These are phyloP conservation scores for Synergus itoensis DNA, from an alignment of 2,888 invertebrate genomes.

Conservation along the genomic window DNA sequence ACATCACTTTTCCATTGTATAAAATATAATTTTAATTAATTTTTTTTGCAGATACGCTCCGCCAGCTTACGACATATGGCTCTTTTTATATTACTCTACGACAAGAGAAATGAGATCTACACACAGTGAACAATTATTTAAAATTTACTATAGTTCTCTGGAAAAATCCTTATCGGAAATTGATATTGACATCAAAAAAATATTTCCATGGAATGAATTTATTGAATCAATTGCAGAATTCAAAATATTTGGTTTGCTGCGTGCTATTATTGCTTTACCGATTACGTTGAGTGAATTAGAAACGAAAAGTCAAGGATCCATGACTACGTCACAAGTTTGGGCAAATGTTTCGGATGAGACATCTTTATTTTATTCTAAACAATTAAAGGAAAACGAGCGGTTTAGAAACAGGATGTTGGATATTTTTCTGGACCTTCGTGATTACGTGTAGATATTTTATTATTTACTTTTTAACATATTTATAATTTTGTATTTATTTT, in stretches of 20 bases:
- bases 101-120: slow-evolving; percentile 62
- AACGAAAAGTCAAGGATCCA: slow-evolving; percentile 62
- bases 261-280: slow-evolving; percentile 65
- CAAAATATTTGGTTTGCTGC: slow-evolving; percentile 60
- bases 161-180: slow-evolving; percentile 54
- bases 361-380: slow-evolving; percentile 62
- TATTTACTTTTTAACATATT: not conserved
- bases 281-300: slow-evolving; percentile 65
- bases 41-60: slow-evolving; percentile 63
- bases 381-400: slow-evolving; percentile 56
- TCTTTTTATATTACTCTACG: slow-evolving; percentile 73
- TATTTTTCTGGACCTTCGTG: slow-evolving; percentile 63
- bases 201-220: slow-evolving; percentile 63
- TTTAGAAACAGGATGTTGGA: slow-evolving; percentile 66
- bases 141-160: slow-evolving; percentile 65
- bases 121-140: slow-evolving; percentile 63
- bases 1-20: not conserved
- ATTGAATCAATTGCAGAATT: slow-evolving; percentile 63
- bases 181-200: not conserved
- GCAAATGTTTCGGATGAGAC: slow-evolving; percentile 65
- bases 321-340: slow-evolving; percentile 59
- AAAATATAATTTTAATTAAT: not conserved
- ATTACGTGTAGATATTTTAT: slow-evolving; percentile 43
- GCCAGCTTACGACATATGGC: slow-evolving; percentile 72
- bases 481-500: not conserved